Evolutionary conservation across 2,113 vertebrate species (phyloP).

Genomic region (Calonectris borealis): DNA sequence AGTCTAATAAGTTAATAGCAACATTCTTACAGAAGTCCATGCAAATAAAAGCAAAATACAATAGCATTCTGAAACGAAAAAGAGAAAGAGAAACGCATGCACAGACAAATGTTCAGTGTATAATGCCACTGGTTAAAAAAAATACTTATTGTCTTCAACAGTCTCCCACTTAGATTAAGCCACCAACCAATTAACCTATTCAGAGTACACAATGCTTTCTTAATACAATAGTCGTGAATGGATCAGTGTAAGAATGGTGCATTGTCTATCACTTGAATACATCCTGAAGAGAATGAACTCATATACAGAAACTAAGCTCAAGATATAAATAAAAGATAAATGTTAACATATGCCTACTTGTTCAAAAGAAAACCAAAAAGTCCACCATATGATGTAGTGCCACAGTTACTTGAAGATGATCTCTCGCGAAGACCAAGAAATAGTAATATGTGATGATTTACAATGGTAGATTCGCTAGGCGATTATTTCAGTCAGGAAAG

Average conservation of each 20-base stretch:
- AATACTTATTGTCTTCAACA: constrained; percentile 17
- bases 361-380: neutral
- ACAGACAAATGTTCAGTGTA: neutral
- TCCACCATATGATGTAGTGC: neutral
- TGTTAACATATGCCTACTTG: neutral
- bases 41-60: constrained; percentile 43
- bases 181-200: constrained; percentile 35
- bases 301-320: neutral
- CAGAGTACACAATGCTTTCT: neutral
- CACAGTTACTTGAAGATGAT: neutral
- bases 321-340: constrained; percentile 17
- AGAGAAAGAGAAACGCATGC: neutral
- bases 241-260: neutral
- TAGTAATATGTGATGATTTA: constrained; percentile 33
- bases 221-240: neutral
- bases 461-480: neutral
- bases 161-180: constrained; percentile 26
- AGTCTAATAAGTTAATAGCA: constrained; percentile 37
- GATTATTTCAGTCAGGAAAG: constrained; percentile 39
- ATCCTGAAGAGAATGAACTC: neutral
- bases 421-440: constrained; percentile 23
- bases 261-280: neutral
- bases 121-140: neutral
- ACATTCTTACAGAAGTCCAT: neutral
- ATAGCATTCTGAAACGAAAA: constrained; percentile 49